A percentile compares a stretch with the other conserved stretches of the same genome.
phyloP scores from a whole-genome alignment of 2,888 invertebrate genomes.

The Sipha maydis region DNA sequence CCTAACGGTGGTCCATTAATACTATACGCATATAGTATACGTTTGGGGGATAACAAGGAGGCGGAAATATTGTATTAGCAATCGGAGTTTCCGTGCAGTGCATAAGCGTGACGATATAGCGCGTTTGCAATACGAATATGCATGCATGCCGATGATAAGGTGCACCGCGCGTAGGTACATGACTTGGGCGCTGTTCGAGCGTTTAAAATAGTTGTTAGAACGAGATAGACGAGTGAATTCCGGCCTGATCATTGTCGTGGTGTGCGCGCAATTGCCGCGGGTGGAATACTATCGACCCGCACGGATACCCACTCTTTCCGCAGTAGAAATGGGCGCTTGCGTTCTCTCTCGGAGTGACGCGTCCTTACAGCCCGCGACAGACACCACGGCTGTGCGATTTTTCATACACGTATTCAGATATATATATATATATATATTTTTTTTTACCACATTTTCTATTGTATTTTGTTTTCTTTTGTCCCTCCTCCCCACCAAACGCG shows the following conservation, averaged over 20 bases:
- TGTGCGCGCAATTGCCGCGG: constrained; percentile 24
- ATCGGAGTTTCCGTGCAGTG: too few relatives aligned
- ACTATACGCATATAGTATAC: too few relatives aligned
- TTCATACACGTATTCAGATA: neutral
- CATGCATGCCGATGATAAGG: neutral
- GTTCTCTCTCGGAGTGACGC: constrained; percentile 32
- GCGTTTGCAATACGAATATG: neutral
- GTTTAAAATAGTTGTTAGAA: constrained; percentile 7
- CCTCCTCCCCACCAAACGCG: neutral
- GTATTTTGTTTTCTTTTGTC: neutral
- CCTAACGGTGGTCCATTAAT: too few relatives aligned
- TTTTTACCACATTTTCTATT: neutral
- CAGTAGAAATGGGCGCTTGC: constrained; percentile 29
- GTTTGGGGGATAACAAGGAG: too few relatives aligned
- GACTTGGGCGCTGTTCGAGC: neutral
- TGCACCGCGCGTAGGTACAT: neutral
- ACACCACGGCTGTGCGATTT: constrained; percentile 1
- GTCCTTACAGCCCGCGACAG: neutral
- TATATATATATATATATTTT: too few relatives aligned
- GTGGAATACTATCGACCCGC: constrained; percentile 54
- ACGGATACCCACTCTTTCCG: neutral
- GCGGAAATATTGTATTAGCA: too few relatives aligned
- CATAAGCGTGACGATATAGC: too few relatives aligned
- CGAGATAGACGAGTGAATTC: constrained; percentile 1
- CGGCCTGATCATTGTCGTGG: constrained; percentile 26